These are phyloP conservation scores for Margaritifera margaritifera DNA, from an alignment of 2,888 invertebrate genomes.

Conservation along the genomic window DNA sequence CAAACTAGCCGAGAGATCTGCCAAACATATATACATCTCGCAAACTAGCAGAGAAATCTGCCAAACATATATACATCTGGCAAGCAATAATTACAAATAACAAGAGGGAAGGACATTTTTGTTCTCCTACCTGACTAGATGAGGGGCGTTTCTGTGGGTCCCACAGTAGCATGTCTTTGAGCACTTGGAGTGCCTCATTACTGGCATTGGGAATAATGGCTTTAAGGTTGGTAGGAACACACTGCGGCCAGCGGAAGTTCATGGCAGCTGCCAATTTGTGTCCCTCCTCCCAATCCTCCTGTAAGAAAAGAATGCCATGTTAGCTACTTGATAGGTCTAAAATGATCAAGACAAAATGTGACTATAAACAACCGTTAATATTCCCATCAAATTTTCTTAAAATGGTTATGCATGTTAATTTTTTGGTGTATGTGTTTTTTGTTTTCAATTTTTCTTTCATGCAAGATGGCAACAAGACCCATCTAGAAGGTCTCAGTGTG, in stretches of 20 bases:
- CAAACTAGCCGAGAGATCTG: no score
- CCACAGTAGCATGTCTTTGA: slow-evolving; percentile 91
- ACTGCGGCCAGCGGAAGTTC: slow-evolving; percentile 96
- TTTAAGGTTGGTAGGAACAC: slow-evolving; percentile 85
- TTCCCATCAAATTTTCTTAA: not conserved
- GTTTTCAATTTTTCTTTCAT: no score
- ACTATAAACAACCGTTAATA: not conserved
- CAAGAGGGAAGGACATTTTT: no score
- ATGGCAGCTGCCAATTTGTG: slow-evolving; percentile 92
- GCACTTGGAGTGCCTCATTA: slow-evolving; percentile 85
- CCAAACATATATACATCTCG: no score
- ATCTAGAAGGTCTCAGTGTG: not conserved
- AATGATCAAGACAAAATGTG: not conserved
- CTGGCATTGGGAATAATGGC: slow-evolving; percentile 88
- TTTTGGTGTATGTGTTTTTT: no score
- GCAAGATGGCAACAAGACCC: no score
- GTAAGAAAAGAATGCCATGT: slow-evolving; percentile 27
- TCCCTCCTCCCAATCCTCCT: slow-evolving; percentile 96
- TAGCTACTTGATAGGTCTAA: not conserved
- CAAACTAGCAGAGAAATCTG: no score
- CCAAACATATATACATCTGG: no score
- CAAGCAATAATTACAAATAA: no score
- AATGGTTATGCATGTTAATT: not conserved
- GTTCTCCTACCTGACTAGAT: slow-evolving; percentile 76
- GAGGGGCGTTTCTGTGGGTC: slow-evolving; percentile 94